Evolutionary conservation across 2,113 vertebrate species (phyloP).

Genomic region (Numida meleagris): DNA sequence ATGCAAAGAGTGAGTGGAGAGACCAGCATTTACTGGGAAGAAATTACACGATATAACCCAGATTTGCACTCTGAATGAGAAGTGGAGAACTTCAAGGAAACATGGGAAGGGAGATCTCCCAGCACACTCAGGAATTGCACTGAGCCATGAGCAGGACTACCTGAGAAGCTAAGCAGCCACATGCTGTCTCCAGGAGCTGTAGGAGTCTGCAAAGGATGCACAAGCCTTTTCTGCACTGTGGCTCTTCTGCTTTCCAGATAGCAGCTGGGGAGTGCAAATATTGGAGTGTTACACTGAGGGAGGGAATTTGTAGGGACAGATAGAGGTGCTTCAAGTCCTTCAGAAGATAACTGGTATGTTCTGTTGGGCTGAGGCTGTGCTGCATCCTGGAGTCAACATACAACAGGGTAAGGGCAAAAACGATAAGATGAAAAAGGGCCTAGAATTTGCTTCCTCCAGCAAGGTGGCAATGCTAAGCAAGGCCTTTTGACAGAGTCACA

Average conservation of each 20-base stretch:
- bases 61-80: not conserved
- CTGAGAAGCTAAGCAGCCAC: not conserved
- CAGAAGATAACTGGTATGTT: not conserved
- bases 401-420: not conserved
- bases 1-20: not conserved
- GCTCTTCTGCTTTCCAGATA: not conserved
- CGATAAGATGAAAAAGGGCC: not conserved
- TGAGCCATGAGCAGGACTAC: accelerated
- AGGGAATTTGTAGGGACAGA: not conserved
- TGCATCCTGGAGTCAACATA: not conserved
- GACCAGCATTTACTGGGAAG: not conserved
- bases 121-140: not conserved
- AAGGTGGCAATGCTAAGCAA: not conserved
- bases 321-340: not conserved
- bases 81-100: not conserved
- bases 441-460: not conserved
- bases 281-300: not conserved
- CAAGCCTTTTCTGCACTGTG: not conserved
- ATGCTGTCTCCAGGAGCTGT: not conserved
- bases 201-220: not conserved
- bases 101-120: accelerated
- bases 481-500: not conserved
- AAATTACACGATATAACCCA: not conserved
- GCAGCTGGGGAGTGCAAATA: not conserved
- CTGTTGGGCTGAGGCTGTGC: not conserved